Evolutionary conservation across 2,888 invertebrate genomes (phyloP).

Genomic region (Hirtodrosophila confusa): DNA sequence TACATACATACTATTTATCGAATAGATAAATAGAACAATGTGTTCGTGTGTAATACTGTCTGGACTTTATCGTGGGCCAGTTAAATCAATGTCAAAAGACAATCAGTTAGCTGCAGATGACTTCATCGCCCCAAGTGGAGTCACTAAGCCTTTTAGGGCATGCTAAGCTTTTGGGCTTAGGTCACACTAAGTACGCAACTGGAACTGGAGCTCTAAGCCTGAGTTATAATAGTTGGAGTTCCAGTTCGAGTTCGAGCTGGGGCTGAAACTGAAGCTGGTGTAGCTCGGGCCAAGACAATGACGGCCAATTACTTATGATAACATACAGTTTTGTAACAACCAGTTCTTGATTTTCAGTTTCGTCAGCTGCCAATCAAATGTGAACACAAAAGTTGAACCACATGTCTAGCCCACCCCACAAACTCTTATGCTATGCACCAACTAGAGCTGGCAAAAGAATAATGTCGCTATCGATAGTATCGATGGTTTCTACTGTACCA

Average conservation of each 20-base stretch:
- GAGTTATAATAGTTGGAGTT: neutral
- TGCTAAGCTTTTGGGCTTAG: slow-evolving; percentile 44
- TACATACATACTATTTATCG: neutral
- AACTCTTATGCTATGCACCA: no score
- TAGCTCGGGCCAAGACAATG: slow-evolving; percentile 59
- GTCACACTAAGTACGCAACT: slow-evolving; percentile 18
- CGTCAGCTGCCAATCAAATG: slow-evolving; percentile 51
- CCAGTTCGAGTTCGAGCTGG: slow-evolving; percentile 3
- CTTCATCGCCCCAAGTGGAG: slow-evolving; percentile 34
- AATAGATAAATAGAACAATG: slow-evolving; percentile 28
- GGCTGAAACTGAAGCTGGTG: slow-evolving; percentile 2
- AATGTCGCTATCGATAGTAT: neutral
- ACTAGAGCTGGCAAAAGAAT: no score
- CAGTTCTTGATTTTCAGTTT: slow-evolving; percentile 59
- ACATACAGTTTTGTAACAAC: slow-evolving; percentile 67
- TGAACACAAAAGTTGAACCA: neutral
- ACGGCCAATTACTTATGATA: slow-evolving; percentile 72
- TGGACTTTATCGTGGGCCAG: slow-evolving; percentile 41
- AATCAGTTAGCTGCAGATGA: slow-evolving; percentile 50
- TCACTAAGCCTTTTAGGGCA: slow-evolving; percentile 36
- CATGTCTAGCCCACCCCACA: slow-evolving; percentile 8
- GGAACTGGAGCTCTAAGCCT: slow-evolving; percentile 11
- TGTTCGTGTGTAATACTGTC: slow-evolving; percentile 15
- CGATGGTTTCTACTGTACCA: neutral
- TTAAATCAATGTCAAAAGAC: slow-evolving; percentile 56